Percentiles rank a stretch among this genome's conserved stretches.
Evolutionary conservation across 2,888 invertebrate species (phyloP).

Genomic region (Parasteatoda lunata): DNA sequence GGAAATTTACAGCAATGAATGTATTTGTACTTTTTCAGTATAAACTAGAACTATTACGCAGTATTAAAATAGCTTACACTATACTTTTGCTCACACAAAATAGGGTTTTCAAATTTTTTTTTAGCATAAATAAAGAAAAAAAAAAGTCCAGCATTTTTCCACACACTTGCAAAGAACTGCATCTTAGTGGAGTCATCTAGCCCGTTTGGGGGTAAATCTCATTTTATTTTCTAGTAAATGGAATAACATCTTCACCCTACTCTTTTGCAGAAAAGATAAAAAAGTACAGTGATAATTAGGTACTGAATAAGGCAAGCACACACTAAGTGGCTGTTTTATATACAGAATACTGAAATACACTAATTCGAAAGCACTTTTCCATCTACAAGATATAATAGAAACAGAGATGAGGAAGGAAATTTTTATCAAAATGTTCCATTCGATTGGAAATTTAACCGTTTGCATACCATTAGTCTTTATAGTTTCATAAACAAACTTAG

Average conservation of each 20-base stretch:
- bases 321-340: constrained; percentile 62
- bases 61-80: constrained; percentile 65
- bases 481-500: neutral
- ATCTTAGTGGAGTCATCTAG: too few relatives aligned
- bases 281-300: constrained; percentile 59
- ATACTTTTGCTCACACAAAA: constrained; percentile 39
- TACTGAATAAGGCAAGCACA: constrained; percentile 66
- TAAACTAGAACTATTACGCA: constrained; percentile 43
- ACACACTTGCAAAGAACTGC: neutral
- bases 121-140: neutral
- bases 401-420: constrained; percentile 33
- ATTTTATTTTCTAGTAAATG: constrained; percentile 25
- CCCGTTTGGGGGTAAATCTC: neutral
- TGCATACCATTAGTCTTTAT: neutral
- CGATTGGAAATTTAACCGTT: neutral
- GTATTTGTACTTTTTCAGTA: constrained; percentile 59
- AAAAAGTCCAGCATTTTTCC: neutral
- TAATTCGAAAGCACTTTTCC: constrained; percentile 56
- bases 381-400: constrained; percentile 15
- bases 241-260: constrained; percentile 13
- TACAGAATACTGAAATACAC: constrained; percentile 49
- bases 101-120: constrained; percentile 27
- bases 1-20: constrained; percentile 50
- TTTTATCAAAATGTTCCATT: constrained; percentile 25
- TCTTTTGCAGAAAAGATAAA: constrained; percentile 41